These are phyloP conservation scores for Tyto alba DNA, from an alignment of 2,113 vertebrate genomes.

Conservation along the genomic window DNA sequence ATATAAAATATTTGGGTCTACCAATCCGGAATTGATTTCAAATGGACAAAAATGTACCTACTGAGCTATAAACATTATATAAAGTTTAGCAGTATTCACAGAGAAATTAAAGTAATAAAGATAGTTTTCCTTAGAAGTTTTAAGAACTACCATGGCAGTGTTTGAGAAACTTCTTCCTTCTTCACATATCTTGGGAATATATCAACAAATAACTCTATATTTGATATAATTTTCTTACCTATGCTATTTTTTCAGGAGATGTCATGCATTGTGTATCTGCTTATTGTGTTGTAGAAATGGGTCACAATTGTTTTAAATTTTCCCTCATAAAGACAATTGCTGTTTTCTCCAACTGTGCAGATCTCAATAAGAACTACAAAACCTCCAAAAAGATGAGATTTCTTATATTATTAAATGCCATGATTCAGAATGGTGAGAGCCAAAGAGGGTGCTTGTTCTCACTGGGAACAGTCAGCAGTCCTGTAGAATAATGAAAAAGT, in stretches of 20 bases:
- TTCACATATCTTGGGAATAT: not conserved
- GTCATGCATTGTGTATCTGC: not conserved
- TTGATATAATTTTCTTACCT: not conserved
- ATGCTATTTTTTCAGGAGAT: not conserved
- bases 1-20: not conserved
- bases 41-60: not conserved
- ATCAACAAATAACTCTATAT: not conserved
- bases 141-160: not conserved
- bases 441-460: not conserved
- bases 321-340: not conserved
- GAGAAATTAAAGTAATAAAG: not conserved
- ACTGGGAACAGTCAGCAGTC: not conserved
- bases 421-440: not conserved
- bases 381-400: not conserved
- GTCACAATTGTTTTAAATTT: not conserved
- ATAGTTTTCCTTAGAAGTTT: not conserved
- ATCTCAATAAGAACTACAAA: not conserved
- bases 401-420: not conserved
- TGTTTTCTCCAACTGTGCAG: not conserved
- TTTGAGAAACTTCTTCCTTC: not conserved
- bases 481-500: not conserved
- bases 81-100: not conserved
- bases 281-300: not conserved
- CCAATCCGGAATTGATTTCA: not conserved
- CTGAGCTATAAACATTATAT: not conserved